Evolutionary conservation across 1,140 invertebrate species (phyloP), one percentile per base, ranked within the genome.

Genomic region (Tyrophagus putrescentiae): DNA sequence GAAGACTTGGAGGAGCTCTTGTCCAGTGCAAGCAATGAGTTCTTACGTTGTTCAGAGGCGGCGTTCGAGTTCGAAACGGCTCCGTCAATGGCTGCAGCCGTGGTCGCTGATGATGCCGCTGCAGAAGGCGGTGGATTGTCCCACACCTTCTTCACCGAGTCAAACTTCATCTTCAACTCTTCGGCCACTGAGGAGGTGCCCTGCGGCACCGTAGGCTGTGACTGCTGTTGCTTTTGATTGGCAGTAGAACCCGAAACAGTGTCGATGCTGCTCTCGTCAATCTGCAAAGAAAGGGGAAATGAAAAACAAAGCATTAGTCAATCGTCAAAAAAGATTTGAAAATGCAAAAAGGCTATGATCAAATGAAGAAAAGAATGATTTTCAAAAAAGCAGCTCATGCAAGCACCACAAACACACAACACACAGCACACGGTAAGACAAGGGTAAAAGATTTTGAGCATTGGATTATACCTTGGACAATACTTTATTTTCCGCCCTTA

Each of bases 81-180:
- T 27, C 18, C 18, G 9, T 7, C 11, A 11, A 7, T 48, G 5
- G 6, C n/a, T 48, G 13, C 31, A 27, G 11, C 11, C 41, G 27
- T 6, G 29, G n/a, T 56, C 18, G 18, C 32, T 58, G 85, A 83
- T 50, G 83, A 77, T 0, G 83, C 80, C 11, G 81, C 77, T 7
- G 78, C 75, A 74, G 80, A 78, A 5, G 79, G 73, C 13, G 79
- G 77, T 39, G 78, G 77, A 59, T 76, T 81, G 66, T 87, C 85
- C 85, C 85, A 88, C 11, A 85, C 85, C 71, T 88, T 92, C 72
- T 93, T 93, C 4, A 92, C 89, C 56, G 87, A 89, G 6, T 86
- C 86, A 65, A 94, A 92, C 74, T 95, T 94, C 71, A 89, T 78
- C 75, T 91, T 90, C 11, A 95, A 78, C 70, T 93, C 90, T 31